These are phyloP conservation scores for Ibidorhyncha struthersii DNA, from an alignment of 2,113 vertebrate species.

Conservation along the genomic window DNA sequence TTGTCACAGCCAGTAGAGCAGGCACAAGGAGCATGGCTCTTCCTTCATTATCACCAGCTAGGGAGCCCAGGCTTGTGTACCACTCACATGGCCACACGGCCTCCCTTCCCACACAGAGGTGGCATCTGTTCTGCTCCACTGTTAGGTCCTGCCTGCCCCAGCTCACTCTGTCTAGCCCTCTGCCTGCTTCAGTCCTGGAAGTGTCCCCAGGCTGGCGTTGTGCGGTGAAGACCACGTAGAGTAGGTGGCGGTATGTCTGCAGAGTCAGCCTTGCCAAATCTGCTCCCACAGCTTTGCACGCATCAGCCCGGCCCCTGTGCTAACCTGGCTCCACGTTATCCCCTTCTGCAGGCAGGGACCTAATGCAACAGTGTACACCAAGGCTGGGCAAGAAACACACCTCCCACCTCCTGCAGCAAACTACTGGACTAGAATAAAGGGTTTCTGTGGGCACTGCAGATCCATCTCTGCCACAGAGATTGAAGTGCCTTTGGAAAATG, in stretches of 20 bases:
- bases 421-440: not conserved
- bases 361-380: rapidly evolving
- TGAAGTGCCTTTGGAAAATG: not conserved
- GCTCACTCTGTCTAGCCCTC: not conserved
- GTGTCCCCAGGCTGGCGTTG: rapidly evolving
- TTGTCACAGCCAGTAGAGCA: not conserved
- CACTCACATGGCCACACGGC: not conserved
- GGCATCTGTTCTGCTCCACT: not conserved
- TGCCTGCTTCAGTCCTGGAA: not conserved
- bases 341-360: not conserved
- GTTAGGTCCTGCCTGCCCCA: not conserved
- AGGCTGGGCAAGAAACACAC: not conserved
- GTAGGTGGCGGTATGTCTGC: not conserved
- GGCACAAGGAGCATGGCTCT: not conserved
- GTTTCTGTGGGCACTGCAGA: not conserved
- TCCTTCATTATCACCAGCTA: not conserved
- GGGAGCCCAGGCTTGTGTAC: not conserved
- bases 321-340: rapidly evolving
- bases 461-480: not conserved
- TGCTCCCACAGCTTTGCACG: not conserved
- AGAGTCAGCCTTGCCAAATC: not conserved
- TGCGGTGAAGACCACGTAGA: rapidly evolving
- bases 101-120: not conserved
- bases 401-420: not conserved
- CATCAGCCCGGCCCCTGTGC: not conserved